These are phyloP conservation scores for Drosophila anomelani DNA, from an alignment of 2,888 invertebrate genomes.

Conservation along the genomic window DNA sequence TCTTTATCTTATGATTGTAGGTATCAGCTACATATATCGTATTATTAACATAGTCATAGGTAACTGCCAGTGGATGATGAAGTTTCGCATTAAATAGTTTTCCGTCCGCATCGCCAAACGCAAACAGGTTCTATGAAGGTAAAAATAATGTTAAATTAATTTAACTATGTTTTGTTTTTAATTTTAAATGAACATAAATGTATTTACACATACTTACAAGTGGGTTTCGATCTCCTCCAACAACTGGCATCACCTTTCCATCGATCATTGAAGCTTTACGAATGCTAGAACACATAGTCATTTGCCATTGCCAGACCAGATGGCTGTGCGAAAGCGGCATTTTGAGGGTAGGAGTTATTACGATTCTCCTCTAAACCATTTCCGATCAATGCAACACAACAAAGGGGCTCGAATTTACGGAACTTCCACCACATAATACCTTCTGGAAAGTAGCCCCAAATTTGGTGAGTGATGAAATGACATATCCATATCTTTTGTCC, in stretches of 20 bases:
- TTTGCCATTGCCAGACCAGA: constrained; percentile 90
- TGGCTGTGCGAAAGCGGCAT: constrained; percentile 97
- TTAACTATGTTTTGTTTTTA: neutral
- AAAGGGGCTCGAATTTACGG: constrained; percentile 87
- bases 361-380: constrained; percentile 95
- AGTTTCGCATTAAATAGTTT: constrained; percentile 90
- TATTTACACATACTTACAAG: constrained; percentile 85
- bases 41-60: constrained; percentile 87
- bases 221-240: constrained; percentile 95
- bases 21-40: constrained; percentile 93
- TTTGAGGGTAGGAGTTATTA: constrained; percentile 94
- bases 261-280: constrained; percentile 89
- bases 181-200: neutral
- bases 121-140: constrained; percentile 92
- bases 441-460: constrained; percentile 94
- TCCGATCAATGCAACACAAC: constrained; percentile 91
- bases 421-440: constrained; percentile 92
- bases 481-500: constrained; percentile 89
- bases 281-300: constrained; percentile 91
- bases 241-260: constrained; percentile 92
- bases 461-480: constrained; percentile 91
- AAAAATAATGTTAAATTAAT: neutral
- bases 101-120: constrained; percentile 95
- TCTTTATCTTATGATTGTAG: constrained; percentile 96
- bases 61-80: constrained; percentile 94